Base-by-base conservation (phyloP, 1,140 invertebrate species). In the Hyposmocoma kahamanoa region DNA sequence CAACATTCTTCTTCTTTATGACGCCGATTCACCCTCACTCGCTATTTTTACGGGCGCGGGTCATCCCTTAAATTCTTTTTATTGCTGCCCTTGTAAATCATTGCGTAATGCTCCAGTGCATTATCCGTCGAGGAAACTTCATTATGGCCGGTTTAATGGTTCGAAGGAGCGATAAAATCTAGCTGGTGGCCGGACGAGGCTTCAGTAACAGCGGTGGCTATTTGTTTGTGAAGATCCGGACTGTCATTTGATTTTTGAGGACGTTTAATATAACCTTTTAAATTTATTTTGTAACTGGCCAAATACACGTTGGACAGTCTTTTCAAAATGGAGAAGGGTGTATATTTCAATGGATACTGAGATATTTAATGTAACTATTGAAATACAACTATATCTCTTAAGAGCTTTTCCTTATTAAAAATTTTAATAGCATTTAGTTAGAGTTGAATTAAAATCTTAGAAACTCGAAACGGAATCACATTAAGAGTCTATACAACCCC, bases 41-140 rank as follows among this genome's bases (percentile, higher is more conserved):
- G 62, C 59, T 56, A 74, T 74, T 75, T 75, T 80, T 73, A 68
- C 65, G 56, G 53, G 42, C 43, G 48, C 50, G 75, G 81, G 74
- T 79, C 81, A 84, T 84, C 77, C 77, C 81, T 81, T 81, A 81
- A 80, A 84, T 83, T 84, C 79, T 79, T 84, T 84, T 84, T 84
- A 84, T 84, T 84, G 78, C 79, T 53, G 56, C 64, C 71, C 72
- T 74, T 76, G 79, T 84, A 84, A 83, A 84, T 84, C 81, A 84
- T 83, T 71, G 72, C 70, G 73, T 78, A 72, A 81, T 81, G 75
- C 77, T 59, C 65, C 62, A 76, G 66, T 83, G 77, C 72, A 84
- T 84, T 84, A 82, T 79, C 77, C 72, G 67, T 24, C 59, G 62
- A 67, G 69, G 78, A 79, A 78, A 84, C 75, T 84, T 84, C 81